phyloP scores from a whole-genome alignment of 2,113 vertebrate species.

The Vulpes ferrilata region DNA sequence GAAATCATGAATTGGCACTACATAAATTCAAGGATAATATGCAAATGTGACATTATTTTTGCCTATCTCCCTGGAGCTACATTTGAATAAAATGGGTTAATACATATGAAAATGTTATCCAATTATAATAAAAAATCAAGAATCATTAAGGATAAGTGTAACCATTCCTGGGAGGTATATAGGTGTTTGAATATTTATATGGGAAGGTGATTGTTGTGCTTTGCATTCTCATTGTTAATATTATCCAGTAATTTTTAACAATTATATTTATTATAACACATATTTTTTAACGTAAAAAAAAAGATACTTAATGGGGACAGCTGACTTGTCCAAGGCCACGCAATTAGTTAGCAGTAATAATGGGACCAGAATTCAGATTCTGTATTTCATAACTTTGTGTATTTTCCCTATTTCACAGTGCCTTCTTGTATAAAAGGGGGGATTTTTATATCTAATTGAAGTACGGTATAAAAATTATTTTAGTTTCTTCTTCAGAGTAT shows the following conservation, averaged over 20 bases:
- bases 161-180: neutral
- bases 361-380: neutral
- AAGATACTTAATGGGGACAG: neutral
- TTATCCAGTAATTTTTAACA: neutral
- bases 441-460: neutral
- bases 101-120: conserved; percentile 43
- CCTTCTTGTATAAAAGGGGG: neutral
- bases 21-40: conserved; percentile 65
- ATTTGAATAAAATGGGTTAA: conserved; percentile 70
- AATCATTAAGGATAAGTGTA: conserved; percentile 42
- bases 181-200: conserved; percentile 21
- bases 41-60: conserved; percentile 70
- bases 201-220: neutral
- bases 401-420: neutral
- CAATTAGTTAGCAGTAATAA: neutral
- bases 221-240: conserved; percentile 14
- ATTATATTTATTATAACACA: neutral
- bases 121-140: conserved; percentile 60
- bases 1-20: conserved; percentile 34
- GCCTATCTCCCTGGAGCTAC: neutral
- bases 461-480: neutral
- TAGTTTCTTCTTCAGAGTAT: neutral
- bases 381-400: neutral
- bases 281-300: conserved; percentile 38
- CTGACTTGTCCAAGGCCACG: neutral